Conservation (phyloP, 2,888 invertebrate species). For the Morpho achilles region DNA sequence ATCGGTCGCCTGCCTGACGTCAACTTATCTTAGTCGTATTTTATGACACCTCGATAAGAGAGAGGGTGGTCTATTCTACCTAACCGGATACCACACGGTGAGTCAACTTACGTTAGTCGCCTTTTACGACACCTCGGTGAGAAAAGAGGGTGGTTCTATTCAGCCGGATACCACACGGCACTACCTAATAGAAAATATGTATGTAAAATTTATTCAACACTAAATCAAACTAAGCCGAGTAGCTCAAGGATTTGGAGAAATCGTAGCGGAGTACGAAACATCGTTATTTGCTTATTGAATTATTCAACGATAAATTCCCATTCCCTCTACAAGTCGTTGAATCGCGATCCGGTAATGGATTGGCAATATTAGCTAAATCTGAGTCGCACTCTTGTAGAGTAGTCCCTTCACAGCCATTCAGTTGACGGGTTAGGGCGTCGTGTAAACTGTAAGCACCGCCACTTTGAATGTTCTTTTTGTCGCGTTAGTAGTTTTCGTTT, state of each 20-base stretch:
- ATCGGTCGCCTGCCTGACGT: too few species aligned
- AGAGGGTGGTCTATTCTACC: too few species aligned
- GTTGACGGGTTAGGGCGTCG: slow-evolving; percentile 18
- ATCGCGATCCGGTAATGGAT: slow-evolving; percentile 57
- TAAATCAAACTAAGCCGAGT: too few species aligned
- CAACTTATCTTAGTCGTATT: too few species aligned
- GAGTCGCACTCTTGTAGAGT: slow-evolving; percentile 58
- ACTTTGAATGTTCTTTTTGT: slow-evolving; percentile 1
- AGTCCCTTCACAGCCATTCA: slow-evolving; percentile 64
- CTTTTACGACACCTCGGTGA: too few species aligned
- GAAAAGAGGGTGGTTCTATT: too few species aligned
- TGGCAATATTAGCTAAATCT: slow-evolving; percentile 76
- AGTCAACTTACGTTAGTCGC: too few species aligned
- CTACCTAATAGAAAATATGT: neutral
- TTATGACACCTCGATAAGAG: too few species aligned
- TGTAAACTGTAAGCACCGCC: neutral
- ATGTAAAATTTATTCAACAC: neutral
- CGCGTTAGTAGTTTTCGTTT: neutral
- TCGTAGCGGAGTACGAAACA: neutral
- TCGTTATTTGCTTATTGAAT: slow-evolving; percentile 9
- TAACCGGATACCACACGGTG: too few species aligned
- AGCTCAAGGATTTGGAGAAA: too few species aligned
- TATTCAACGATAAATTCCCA: slow-evolving; percentile 15
- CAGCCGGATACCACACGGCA: too few species aligned
- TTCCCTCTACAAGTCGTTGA: slow-evolving; percentile 7